A percentile compares a stretch with the other conserved stretches of the same genome.
Evolutionary conservation across 2,888 invertebrate genomes (phyloP).

Genomic region (Pristionchus entomophagus): DNA sequence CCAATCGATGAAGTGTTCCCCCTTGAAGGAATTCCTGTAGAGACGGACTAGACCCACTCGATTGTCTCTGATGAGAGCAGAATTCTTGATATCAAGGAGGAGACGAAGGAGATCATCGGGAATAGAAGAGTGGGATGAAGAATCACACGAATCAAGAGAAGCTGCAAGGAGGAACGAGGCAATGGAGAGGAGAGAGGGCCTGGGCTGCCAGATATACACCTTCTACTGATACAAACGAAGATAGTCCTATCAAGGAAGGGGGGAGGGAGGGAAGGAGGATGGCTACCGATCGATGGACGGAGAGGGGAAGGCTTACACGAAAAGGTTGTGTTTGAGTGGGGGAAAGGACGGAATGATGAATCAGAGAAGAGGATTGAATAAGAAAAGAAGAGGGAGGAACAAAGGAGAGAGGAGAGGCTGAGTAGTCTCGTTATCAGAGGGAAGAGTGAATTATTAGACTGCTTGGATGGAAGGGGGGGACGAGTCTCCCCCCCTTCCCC

Average conservation of each 20-base stretch:
- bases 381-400: conserved; percentile 26
- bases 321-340: conserved; percentile 38
- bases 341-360: conserved; percentile 26
- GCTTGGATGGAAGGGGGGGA: conserved; percentile 6
- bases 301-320: conserved; percentile 22
- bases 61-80: conserved; percentile 76
- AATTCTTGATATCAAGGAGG: conserved; percentile 70
- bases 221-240: neutral
- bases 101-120: conserved; percentile 19
- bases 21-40: conserved; percentile 77
- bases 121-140: neutral
- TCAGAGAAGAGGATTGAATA: neutral
- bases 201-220: too few species aligned
- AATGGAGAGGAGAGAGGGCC: neutral
- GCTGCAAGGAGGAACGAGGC: neutral
- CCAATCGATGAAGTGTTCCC: conserved; percentile 78
- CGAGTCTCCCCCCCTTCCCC: neutral
- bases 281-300: conserved; percentile 2
- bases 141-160: conserved; percentile 30
- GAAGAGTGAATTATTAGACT: conserved; percentile 30
- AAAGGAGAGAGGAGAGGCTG: neutral
- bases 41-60: conserved; percentile 69
- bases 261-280: neutral
- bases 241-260: too few species aligned
- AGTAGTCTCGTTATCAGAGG: conserved; percentile 4